These are phyloP conservation scores for Zele albiditarsus DNA, from an alignment of 2,888 invertebrate species.

Conservation along the genomic window DNA sequence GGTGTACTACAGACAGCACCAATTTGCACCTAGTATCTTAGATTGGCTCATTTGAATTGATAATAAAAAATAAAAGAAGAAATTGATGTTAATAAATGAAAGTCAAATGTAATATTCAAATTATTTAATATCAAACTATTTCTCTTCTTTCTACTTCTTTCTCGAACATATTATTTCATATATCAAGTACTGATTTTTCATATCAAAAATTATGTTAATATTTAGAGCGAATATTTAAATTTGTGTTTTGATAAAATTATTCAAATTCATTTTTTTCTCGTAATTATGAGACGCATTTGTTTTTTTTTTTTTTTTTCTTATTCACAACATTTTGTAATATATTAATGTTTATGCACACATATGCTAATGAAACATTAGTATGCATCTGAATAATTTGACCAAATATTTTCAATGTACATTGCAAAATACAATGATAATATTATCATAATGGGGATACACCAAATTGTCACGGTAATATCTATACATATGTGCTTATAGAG, in stretches of 20 bases:
- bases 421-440: background rate
- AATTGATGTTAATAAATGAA: background rate
- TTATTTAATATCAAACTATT: too few species aligned
- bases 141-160: too few species aligned
- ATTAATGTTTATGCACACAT: background rate
- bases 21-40: background rate
- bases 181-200: too few species aligned
- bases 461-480: background rate
- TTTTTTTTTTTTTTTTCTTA: too few species aligned
- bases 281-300: too few species aligned
- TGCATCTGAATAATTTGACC: background rate
- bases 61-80: background rate
- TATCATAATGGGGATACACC: background rate
- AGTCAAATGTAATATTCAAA: too few species aligned
- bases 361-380: background rate
- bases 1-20: background rate
- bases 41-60: background rate
- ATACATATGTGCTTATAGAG: background rate
- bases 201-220: too few species aligned
- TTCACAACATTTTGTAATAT: too few species aligned
- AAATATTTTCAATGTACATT: background rate
- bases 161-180: too few species aligned
- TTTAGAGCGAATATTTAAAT: too few species aligned
- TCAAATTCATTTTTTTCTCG: too few species aligned
- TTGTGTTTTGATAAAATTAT: too few species aligned